Evolutionary conservation across 2,888 invertebrate genomes (phyloP).

Genomic region (Helicoverpa assulta): DNA sequence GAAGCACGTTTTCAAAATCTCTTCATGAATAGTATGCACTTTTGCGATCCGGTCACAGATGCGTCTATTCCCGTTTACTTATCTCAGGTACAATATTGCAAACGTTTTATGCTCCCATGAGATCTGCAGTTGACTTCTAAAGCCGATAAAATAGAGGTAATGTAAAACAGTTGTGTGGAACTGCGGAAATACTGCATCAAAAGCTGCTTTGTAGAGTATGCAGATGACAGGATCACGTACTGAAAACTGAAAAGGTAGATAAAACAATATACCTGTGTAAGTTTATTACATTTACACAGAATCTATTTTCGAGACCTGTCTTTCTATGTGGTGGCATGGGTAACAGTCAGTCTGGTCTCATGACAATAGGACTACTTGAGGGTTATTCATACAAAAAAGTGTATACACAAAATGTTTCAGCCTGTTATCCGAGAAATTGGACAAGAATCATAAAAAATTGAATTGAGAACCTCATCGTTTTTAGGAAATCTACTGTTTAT

Average conservation of each 20-base stretch:
- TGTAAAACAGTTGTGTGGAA: conserved; percentile 37
- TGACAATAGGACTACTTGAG: no score
- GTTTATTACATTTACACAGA: no score
- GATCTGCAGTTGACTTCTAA: conserved; percentile 53
- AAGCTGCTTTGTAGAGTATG: conserved; percentile 8
- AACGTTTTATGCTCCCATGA: conserved; percentile 43
- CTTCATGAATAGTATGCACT: background rate
- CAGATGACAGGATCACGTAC: conserved; percentile 18
- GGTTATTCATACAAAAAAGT: no score
- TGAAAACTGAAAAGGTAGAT: background rate
- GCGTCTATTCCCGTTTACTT: conserved; percentile 5
- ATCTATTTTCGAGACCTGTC: no score
- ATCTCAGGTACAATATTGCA: conserved; percentile 37
- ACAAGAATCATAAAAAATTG: no score
- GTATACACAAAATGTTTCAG: no score
- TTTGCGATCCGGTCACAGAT: conserved; percentile 13
- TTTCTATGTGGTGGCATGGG: no score
- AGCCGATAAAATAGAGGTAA: conserved; percentile 58
- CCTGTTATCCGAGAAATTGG: no score
- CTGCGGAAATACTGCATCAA: conserved; percentile 32
- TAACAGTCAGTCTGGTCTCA: no score
- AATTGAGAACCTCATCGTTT: no score
- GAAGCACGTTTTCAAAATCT: no score
- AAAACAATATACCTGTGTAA: background rate
- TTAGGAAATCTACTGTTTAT: no score